These are phyloP conservation scores for Drosophila suzukii DNA, from an alignment of 1,140 invertebrate genomes.

Conservation along the genomic window DNA sequence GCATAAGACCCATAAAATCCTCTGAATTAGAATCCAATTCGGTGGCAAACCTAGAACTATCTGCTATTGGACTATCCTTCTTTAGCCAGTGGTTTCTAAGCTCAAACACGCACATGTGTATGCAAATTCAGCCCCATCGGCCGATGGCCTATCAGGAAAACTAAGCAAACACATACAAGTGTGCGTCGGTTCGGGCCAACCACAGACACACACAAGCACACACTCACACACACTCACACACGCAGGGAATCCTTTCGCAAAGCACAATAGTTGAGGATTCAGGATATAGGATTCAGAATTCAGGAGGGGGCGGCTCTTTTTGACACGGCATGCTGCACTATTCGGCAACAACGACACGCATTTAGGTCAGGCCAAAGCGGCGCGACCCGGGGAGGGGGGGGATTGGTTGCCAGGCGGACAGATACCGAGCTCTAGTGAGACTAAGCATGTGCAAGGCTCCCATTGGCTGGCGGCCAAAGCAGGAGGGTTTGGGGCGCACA, in stretches of 20 bases:
- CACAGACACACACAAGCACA: constrained; percentile 6
- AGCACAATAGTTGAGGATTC: constrained; percentile 2
- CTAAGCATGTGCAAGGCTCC: constrained; percentile 79
- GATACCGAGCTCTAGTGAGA: constrained; percentile 35
- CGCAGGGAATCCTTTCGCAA: not conserved
- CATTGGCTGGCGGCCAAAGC: constrained; percentile 71
- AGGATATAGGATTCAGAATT: no score
- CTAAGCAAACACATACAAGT: constrained; percentile 63
- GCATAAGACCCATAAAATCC: no score
- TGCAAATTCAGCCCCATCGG: constrained; percentile 65
- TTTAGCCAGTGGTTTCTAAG: constrained; percentile 51
- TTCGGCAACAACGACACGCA: constrained; percentile 69
- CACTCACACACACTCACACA: no score
- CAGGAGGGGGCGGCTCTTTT: constrained; percentile 3
- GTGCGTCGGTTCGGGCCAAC: constrained; percentile 32
- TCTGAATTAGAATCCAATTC: no score
- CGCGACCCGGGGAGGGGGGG: not conserved
- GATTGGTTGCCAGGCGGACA: constrained; percentile 26
- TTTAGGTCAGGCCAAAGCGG: constrained; percentile 61
- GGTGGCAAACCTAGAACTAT: not conserved
- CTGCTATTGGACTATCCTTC: constrained; percentile 8
- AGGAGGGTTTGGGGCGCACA: constrained; percentile 48
- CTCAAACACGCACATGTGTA: constrained; percentile 46
- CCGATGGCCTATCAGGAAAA: constrained; percentile 64
- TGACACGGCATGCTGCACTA: constrained; percentile 60